Base-by-base conservation (phyloP, 2,797 vertebrate species). In the Coregonus sp. region DNA sequence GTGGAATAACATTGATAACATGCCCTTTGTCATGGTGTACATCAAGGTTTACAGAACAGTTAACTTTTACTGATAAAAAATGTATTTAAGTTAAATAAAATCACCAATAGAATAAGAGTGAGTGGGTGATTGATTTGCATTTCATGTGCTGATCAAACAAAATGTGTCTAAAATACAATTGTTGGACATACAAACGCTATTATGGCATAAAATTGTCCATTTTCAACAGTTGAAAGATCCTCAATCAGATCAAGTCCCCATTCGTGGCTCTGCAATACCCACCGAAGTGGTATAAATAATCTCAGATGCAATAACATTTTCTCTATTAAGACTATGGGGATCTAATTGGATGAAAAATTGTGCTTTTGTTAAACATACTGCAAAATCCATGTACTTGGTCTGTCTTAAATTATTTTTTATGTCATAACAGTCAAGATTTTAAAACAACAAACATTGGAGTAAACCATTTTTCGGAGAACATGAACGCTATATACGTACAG, bases 1-100 rank as follows among this genome's bases (percentile, higher is more conserved):
- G 74, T 65, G 37, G 70, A 75, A 79, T 37, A 81, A 81, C 65
- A 72, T 56, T 50, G 37, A 80, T 73, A 65, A 63, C 75, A 78
- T 66, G 25, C 67, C 77, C 71, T 73, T 75, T 76, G 6, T 65
- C 76, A 78, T 50, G 65, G 77, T 77, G 75, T 73, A 75, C 63
- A 74, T n/a, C 20, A 33, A 72, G 35, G 50, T 54, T 69, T 73
- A 74, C 52, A 73, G 52, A 74, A 72, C 67, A 70, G 73, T 0
- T 50, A 72, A 33, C 68, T 18, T 33, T 33, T 4, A 66, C 20
- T 20, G 65, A 66, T 33, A 4, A 33, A 84, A 79, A 7, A 72
- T 16, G 69, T 3, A 11, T 40, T 40, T 3, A 61, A 61, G n/a
- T 71, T 37, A 79, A 70, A 77, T 73, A 18, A 82, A 80, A 79